A percentile compares a stretch with the other conserved stretches of the same genome.
Conservation (phyloP, 2,888 invertebrate species). For the Dromius quadrimaculatus region DNA sequence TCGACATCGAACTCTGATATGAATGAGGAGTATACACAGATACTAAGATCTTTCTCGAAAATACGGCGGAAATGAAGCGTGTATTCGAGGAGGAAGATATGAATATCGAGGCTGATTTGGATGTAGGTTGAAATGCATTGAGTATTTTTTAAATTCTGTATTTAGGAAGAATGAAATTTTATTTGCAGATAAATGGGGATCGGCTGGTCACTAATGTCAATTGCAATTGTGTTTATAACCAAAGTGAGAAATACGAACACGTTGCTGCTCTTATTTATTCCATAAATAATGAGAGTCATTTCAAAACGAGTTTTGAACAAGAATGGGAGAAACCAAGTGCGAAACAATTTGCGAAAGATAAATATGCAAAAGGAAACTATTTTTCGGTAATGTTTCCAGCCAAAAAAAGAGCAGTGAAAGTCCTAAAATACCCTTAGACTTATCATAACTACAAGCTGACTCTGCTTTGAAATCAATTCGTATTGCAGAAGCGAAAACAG, state of each 20-base stretch:
- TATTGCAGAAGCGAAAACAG: not conserved
- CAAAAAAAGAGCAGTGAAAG: too few species aligned
- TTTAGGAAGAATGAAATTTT: too few species aligned
- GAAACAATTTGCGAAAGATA: constrained; percentile 52
- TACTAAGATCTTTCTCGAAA: too few species aligned
- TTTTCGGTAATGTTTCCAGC: constrained; percentile 52
- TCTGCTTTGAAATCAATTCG: constrained; percentile 17
- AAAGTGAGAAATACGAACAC: constrained; percentile 52
- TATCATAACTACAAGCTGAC: constrained; percentile 3
- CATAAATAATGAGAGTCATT: constrained; percentile 54
- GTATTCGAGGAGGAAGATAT: too few species aligned
- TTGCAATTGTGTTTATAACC: constrained; percentile 54
- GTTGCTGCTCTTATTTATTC: constrained; percentile 47
- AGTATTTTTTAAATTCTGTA: too few species aligned
- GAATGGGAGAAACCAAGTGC: constrained; percentile 54
- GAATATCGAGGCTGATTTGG: too few species aligned
- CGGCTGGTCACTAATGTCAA: constrained; percentile 47
- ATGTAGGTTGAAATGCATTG: too few species aligned
- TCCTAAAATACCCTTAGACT: too few species aligned
- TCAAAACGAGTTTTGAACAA: constrained; percentile 54
- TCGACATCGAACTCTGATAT: too few species aligned
- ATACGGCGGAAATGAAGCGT: too few species aligned
- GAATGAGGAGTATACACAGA: too few species aligned
- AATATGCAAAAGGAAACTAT: constrained; percentile 54
- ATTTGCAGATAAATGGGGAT: constrained; percentile 48